Percentiles rank a stretch among this genome's conserved stretches.
Evolutionary conservation across 1,140 invertebrate species (phyloP).

Genomic region (Bombus sylvicola): DNA sequence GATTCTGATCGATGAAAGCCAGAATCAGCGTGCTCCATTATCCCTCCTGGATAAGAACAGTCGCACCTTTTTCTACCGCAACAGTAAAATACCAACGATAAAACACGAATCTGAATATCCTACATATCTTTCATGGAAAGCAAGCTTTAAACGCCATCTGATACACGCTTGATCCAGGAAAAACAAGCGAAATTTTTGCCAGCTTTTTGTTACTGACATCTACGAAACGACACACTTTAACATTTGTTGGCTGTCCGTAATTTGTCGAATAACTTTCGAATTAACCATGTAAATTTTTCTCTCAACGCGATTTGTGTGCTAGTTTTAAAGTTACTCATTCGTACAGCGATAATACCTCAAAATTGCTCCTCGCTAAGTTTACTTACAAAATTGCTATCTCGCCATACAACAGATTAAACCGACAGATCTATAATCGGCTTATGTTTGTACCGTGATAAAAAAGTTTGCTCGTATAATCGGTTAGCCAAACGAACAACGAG

Average conservation of each 20-base stretch:
- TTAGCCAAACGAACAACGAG: conserved; percentile 26
- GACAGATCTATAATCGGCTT: conserved; percentile 37
- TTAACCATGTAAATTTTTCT: neutral
- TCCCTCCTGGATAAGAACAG: conserved; percentile 2
- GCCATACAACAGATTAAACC: neutral
- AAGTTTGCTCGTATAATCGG: conserved; percentile 13
- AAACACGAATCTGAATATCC: neutral
- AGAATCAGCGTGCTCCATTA: neutral
- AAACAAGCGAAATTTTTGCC: neutral
- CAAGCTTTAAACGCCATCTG: neutral
- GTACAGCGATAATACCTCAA: neutral
- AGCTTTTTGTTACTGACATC: neutral
- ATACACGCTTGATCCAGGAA: neutral
- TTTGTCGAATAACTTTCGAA: neutral
- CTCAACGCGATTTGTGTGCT: neutral
- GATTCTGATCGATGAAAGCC: conserved; percentile 14
- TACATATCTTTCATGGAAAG: too few relatives aligned
- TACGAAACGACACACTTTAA: neutral
- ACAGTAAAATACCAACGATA: neutral
- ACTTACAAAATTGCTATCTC: neutral
- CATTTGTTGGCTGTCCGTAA: too few relatives aligned
- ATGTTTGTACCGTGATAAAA: conserved; percentile 30
- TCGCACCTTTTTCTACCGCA: neutral
- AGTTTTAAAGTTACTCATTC: neutral
- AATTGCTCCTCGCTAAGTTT: neutral